A percentile compares a stretch with the other conserved stretches of the same genome.
These are phyloP conservation scores for Coreoperca whiteheadi DNA, from an alignment of 2,113 vertebrate species.

Conservation along the genomic window DNA sequence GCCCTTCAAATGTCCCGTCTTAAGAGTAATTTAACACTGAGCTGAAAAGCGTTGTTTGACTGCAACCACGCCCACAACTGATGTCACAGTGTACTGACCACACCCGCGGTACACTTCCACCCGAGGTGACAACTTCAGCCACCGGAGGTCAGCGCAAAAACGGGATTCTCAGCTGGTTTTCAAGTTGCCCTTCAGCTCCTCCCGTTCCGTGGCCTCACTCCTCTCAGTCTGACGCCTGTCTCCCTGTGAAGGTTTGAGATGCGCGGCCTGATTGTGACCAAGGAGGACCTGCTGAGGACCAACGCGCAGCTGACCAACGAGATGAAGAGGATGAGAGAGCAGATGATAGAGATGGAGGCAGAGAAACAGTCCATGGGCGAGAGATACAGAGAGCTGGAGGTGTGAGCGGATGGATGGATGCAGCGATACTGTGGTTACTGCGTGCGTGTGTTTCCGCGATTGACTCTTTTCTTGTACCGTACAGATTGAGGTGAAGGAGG, in stretches of 20 bases:
- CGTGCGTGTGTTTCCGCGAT: background rate
- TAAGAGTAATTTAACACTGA: background rate
- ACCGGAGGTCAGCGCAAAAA: background rate
- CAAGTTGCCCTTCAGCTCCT: background rate
- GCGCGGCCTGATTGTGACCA: constrained; percentile 83
- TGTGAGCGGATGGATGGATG: constrained; percentile 30
- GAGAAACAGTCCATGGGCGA: constrained; percentile 72
- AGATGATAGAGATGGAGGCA: constrained; percentile 79
- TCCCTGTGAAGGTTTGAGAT: constrained; percentile 79
- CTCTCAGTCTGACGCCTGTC: background rate
- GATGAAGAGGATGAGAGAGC: constrained; percentile 79
- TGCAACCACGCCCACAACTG: background rate
- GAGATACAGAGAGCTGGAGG: constrained; percentile 79
- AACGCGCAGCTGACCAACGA: constrained; percentile 82
- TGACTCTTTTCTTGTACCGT: background rate
- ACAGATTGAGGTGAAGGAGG: constrained; percentile 82
- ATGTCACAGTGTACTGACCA: background rate
- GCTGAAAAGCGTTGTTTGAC: background rate
- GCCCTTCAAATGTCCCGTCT: background rate
- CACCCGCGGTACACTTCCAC: background rate
- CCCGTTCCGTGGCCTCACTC: background rate
- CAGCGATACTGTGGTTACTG: no score
- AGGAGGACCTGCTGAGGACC: constrained; percentile 83
- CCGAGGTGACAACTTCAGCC: background rate
- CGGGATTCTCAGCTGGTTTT: background rate